These are phyloP conservation scores for Meloidogyne exigua DNA, from an alignment of 1,140 invertebrate species.

Conservation along the genomic window DNA sequence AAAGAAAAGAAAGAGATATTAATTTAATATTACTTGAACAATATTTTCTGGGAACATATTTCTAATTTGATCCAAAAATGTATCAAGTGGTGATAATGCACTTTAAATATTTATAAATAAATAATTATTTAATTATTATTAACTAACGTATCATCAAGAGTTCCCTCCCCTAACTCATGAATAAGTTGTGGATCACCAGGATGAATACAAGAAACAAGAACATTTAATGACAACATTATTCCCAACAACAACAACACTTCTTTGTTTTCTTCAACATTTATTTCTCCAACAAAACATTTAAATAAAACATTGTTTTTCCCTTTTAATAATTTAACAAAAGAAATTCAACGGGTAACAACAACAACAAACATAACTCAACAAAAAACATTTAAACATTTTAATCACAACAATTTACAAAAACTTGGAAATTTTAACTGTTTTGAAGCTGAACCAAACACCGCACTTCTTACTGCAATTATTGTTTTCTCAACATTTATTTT, in stretches of 20 bases:
- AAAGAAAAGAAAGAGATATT: neutral
- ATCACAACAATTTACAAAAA: neutral
- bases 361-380: neutral
- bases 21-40: slow-evolving; percentile 31
- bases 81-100: slow-evolving; percentile 79
- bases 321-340: neutral
- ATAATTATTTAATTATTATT: no score
- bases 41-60: slow-evolving; percentile 60
- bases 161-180: slow-evolving; percentile 64
- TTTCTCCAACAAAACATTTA: no score
- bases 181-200: slow-evolving; percentile 72
- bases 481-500: slow-evolving; percentile 89
- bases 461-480: slow-evolving; percentile 84
- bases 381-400: slow-evolving; percentile 4
- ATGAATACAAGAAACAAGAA: slow-evolving; percentile 71
- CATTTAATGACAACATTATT: no score
- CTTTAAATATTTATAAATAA: no score
- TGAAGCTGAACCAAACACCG: slow-evolving; percentile 78
- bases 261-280: no score
- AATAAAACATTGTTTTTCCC: neutral
- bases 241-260: no score
- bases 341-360: neutral
- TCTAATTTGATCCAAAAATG: slow-evolving; percentile 85
- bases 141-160: slow-evolving; percentile 65
- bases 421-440: slow-evolving; percentile 25